Evolutionary conservation across 2,888 invertebrate genomes (phyloP).

Genomic region (Lithodes maja): DNA sequence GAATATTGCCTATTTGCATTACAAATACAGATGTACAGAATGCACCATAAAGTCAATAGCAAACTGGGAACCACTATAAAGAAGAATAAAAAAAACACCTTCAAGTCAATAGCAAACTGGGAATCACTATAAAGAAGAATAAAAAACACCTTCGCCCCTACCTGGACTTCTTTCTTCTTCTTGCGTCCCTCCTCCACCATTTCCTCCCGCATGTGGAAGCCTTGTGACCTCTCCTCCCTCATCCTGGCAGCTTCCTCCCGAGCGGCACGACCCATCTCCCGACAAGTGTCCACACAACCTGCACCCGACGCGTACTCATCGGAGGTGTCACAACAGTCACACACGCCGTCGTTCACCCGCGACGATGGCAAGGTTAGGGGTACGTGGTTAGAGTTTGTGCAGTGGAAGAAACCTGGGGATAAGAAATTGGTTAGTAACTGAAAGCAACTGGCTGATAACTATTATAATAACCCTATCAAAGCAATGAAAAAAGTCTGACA

Average conservation of each 20-base stretch:
- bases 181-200: slow-evolving; percentile 69
- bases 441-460: neutral
- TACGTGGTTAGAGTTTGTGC: slow-evolving; percentile 58
- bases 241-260: slow-evolving; percentile 60
- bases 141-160: slow-evolving; percentile 2
- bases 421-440: neutral
- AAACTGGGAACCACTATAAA: no score
- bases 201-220: slow-evolving; percentile 60
- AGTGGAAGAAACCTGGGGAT: slow-evolving; percentile 62
- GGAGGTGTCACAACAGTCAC: slow-evolving; percentile 92
- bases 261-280: slow-evolving; percentile 62
- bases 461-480: neutral
- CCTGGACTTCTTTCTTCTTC: slow-evolving; percentile 63
- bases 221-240: slow-evolving; percentile 61
- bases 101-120: no score
- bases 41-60: no score
- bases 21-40: neutral
- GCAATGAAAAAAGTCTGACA: neutral
- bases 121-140: no score
- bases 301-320: slow-evolving; percentile 80
- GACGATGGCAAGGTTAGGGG: slow-evolving; percentile 73
- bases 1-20: neutral
- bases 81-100: no score
- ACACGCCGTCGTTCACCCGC: slow-evolving; percentile 77
- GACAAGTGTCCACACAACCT: slow-evolving; percentile 59